A percentile compares a stretch with the other conserved stretches of the same genome.
phyloP scores from a whole-genome alignment of 2,797 vertebrate species.

The Eulemur coronatus region DNA sequence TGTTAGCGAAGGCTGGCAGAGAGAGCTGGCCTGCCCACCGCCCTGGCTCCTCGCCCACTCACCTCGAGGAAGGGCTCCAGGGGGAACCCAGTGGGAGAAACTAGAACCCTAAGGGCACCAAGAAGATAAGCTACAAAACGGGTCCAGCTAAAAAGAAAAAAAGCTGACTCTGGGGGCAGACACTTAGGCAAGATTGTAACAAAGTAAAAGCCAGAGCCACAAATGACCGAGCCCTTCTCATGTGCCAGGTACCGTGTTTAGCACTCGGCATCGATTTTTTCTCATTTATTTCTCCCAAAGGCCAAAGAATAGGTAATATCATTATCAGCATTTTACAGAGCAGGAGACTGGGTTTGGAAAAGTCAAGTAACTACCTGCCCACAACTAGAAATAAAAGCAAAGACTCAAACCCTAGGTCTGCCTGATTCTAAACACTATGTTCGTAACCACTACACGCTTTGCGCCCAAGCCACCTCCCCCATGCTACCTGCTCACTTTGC shows the following conservation, averaged over 20 bases:
- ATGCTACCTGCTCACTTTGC: background rate
- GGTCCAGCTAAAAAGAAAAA: background rate
- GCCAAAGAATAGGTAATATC: background rate
- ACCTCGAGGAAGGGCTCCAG: background rate
- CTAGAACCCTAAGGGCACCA: background rate
- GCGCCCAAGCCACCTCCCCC: background rate
- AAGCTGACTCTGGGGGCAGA: background rate
- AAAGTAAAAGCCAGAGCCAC: background rate
- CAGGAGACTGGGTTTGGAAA: background rate
- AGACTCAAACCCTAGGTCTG: background rate
- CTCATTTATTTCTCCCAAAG: background rate
- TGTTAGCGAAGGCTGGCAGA: background rate
- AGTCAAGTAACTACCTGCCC: background rate
- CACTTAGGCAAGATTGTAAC: background rate
- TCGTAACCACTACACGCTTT: background rate
- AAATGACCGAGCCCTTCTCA: background rate
- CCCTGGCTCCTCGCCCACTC: background rate
- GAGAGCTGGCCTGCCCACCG: accelerated
- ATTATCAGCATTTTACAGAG: background rate
- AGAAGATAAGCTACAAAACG: background rate
- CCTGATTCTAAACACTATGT: background rate
- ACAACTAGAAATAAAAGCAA: background rate
- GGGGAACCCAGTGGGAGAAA: background rate
- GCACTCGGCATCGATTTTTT: background rate
- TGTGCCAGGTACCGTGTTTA: background rate